These are phyloP conservation scores for Gyps fulvus DNA, from an alignment of 2,113 vertebrate species.

Conservation along the genomic window DNA sequence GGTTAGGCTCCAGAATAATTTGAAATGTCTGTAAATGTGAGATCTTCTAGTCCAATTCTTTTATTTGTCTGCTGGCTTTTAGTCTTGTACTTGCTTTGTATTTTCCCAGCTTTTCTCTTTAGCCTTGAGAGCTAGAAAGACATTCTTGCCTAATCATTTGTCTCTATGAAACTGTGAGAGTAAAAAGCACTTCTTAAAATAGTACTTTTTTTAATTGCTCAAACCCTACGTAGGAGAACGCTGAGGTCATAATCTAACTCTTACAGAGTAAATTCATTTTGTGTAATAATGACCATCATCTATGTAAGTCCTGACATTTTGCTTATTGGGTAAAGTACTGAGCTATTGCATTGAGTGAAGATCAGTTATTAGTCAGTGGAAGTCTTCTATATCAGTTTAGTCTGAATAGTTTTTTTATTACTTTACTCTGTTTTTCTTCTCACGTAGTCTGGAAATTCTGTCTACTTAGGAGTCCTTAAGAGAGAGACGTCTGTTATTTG, in stretches of 20 bases:
- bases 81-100: not conserved
- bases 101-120: not conserved
- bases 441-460: conserved; percentile 35
- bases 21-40: not conserved
- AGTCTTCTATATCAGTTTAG: not conserved
- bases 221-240: not conserved
- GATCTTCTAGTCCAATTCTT: not conserved
- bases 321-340: not conserved
- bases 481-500: conserved; percentile 40
- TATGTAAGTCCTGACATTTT: not conserved
- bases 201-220: not conserved
- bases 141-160: not conserved
- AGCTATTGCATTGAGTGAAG: not conserved
- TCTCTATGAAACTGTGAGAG: not conserved
- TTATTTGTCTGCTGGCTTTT: not conserved
- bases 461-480: conserved; percentile 43
- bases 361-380: not conserved
- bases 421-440: conserved; percentile 11
- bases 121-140: not conserved
- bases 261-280: not conserved
- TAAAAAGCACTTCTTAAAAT: conserved; percentile 19
- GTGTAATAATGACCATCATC: not conserved
- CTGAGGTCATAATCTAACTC: not conserved
- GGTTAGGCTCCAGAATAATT: not conserved
- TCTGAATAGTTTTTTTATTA: not conserved